A percentile compares a stretch with the other conserved stretches of the same genome.
These are phyloP conservation scores for Protonibea diacanthus DNA, from an alignment of 2,797 vertebrate species.

Conservation along the genomic window DNA sequence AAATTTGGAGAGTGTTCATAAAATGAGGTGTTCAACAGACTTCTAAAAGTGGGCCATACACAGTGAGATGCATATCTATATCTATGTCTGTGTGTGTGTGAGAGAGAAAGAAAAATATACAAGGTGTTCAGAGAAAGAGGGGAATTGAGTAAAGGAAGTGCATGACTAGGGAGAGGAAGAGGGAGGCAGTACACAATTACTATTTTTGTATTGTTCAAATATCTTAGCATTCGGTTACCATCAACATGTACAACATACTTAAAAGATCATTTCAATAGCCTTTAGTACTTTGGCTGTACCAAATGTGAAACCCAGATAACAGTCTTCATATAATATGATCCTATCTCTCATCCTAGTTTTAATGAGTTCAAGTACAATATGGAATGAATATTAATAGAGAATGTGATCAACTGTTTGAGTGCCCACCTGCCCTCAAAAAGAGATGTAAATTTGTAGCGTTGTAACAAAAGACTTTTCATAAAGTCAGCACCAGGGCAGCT, in stretches of 20 bases:
- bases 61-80: conserved; percentile 68
- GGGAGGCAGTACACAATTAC: conserved; percentile 71
- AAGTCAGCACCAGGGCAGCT: conserved; percentile 85
- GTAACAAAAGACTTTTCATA: conserved; percentile 73
- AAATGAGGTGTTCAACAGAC: conserved; percentile 62
- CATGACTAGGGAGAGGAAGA: conserved; percentile 64
- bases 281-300: conserved; percentile 75
- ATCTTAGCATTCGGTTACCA: conserved; percentile 71
- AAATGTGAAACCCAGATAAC: conserved; percentile 78
- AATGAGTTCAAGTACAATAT: conserved; percentile 83
- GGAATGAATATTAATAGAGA: conserved; percentile 69
- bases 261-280: conserved; percentile 63
- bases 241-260: conserved; percentile 76
- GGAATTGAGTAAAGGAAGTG: conserved; percentile 72
- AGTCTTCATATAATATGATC: conserved; percentile 82
- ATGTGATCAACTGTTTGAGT: conserved; percentile 71
- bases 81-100: conserved; percentile 47
- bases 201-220: conserved; percentile 68
- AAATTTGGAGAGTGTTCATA: conserved; percentile 67
- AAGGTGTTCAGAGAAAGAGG: conserved; percentile 61
- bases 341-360: conserved; percentile 73
- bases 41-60: conserved; percentile 72
- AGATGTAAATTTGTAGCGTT: conserved; percentile 69
- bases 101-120: conserved; percentile 71
- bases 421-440: conserved; percentile 60